Base-by-base conservation (phyloP, 2,888 invertebrate species). In the Agrilus biguttatus region DNA sequence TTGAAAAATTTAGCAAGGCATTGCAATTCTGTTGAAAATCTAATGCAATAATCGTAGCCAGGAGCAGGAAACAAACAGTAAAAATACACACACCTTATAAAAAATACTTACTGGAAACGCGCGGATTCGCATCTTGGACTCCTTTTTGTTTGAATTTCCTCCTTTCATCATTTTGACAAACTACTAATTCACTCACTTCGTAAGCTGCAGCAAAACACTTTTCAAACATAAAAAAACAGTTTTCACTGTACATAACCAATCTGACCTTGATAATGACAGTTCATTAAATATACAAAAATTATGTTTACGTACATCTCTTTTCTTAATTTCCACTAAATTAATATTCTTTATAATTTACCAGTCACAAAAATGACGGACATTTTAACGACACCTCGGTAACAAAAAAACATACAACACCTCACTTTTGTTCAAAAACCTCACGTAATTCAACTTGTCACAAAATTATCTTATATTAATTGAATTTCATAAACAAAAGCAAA, bases 71-170 rank as follows among this genome's bases (percentile, higher is more conserved):
- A 19, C 8, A 5, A 21, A 14, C 2, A 3, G 7, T 4, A 37
- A 21, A 38, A 12, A n/a, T n/a, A 13, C 10, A 32, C 5, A 38
- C 8, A 38, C 13, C 10, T 23, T 39, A n/a, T 8, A 33, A 40
- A 35, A 36, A 37, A 32, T 37, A 79, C 90, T 91, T 74, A 95
- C 93, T 67, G 95, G 93, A 73, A 96, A 96, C 56, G 95, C 93
- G 69, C 93, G 79, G 65, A 96, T 96, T 65, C 96, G 80, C 93
- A 95, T 93, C 74, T 95, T 95, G 74, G 84, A 83, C 73, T 90
- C 90, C 72, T 89, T 89, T 70, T 89, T 90, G 58, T 83, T 81
- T 69, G 83, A 73, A 58, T 80, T 74, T 66, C 79, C 70, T 63
- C 70, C 76, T 70, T 80, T 81, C 78, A 81, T 78, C 74, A 77